A percentile compares a stretch with the other conserved stretches of the same genome.
phyloP scores from a whole-genome alignment of 2,888 invertebrate species.

The Drosophila pseudotalamancana region DNA sequence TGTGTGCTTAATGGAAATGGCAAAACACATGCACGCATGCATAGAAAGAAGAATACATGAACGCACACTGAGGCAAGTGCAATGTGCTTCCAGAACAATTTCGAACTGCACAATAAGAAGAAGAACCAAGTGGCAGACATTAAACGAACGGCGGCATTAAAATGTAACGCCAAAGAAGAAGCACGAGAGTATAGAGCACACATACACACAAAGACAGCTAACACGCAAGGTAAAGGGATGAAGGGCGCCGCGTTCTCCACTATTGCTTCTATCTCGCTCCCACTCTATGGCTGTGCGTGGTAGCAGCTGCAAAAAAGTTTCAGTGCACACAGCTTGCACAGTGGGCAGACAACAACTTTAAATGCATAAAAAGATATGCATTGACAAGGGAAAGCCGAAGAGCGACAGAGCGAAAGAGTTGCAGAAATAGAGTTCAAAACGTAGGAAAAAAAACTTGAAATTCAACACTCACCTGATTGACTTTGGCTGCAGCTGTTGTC shows the following conservation, averaged over 20 bases:
- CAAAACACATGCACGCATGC: slow-evolving; percentile 1
- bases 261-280: slow-evolving; percentile 3
- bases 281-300: slow-evolving; percentile 6
- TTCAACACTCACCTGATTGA: slow-evolving; percentile 77
- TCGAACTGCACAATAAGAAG: slow-evolving; percentile 8
- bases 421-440: slow-evolving; percentile 10
- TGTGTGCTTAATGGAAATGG: slow-evolving; percentile 6
- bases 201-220: slow-evolving; percentile 5
- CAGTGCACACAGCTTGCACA: slow-evolving; percentile 25
- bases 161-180: slow-evolving; percentile 2
- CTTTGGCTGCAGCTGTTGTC: slow-evolving; percentile 79
- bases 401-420: slow-evolving; percentile 15
- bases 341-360: slow-evolving; percentile 20
- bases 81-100: slow-evolving; percentile 40
- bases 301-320: slow-evolving; percentile 47
- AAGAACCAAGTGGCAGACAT: slow-evolving; percentile 9
- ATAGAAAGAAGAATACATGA: too few species aligned
- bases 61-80: slow-evolving; percentile 37
- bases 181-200: background rate
- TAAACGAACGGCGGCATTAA: slow-evolving; percentile 1
- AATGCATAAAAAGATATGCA: slow-evolving; percentile 1
- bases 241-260: slow-evolving; percentile 22
- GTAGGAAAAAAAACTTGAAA: slow-evolving; percentile 38
- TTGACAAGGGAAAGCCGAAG: slow-evolving; percentile 35
- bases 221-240: slow-evolving; percentile 43